Base-by-base conservation (phyloP, 1,140 invertebrate genomes). In the Agraylea sexmaculata region DNA sequence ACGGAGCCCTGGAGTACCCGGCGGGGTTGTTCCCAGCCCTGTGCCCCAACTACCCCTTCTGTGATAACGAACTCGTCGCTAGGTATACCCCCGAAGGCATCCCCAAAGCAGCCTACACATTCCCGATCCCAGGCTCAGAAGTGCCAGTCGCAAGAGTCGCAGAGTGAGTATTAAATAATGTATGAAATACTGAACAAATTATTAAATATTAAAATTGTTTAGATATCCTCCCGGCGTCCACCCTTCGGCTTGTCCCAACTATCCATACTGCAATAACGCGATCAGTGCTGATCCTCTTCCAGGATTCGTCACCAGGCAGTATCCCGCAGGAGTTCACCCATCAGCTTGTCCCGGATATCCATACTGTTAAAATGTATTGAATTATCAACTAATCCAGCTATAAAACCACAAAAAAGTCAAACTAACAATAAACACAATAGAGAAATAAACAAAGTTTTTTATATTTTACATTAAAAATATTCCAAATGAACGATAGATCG, bases 21-120 rank as follows among this genome's bases (percentile, higher is more conserved):
- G 64, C 67, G 12, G 68, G 69, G 4, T 50, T 71, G 0, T 61
- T 65, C 52, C 66, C 68, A 2, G 65, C 66, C 4, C 54, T 66
- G 7, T 71, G 69, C 55, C 69, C 69, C 33, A 64, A 71, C 60
- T 71, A 70, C 56, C 68, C 68, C 13, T 64, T 56, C 58, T 71
- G 68, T 29, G 63, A 65, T 46, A 55, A 60, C 19, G 55, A 46
- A 1, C 37, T 65, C 11, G 49, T 70, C 21, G 57, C 60, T 6
- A 49, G 60, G 4, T 51, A 61, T 55, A 62, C 54, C 25, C 59
- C 65, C 4, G 57, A 60, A 19, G 61, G 59, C 21, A 56, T 59
- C 45, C 68, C 68, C 45, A 61, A 61, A 53, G 64, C 58, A 31
- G 64, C 57, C 52, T 71, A 64, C 68, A 53, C 31, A n/a, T 25